Percentiles rank a stretch among this genome's conserved stretches.
These are phyloP conservation scores for Lethrus apterus DNA, from an alignment of 1,140 invertebrate species.

Conservation along the genomic window DNA sequence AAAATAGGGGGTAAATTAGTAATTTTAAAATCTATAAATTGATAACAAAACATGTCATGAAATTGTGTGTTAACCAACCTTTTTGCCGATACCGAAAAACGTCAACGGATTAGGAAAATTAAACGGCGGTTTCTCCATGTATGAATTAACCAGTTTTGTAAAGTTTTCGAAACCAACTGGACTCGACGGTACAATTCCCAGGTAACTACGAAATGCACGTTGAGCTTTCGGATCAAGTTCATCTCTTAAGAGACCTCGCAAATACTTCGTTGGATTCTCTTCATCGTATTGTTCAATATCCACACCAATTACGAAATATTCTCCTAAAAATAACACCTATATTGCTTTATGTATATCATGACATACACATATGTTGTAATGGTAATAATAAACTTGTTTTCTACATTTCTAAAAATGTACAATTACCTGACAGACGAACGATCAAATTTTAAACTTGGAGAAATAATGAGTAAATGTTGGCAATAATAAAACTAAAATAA, in stretches of 20 bases:
- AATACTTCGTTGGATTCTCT: constrained; percentile 64
- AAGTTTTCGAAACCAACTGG: constrained; percentile 68
- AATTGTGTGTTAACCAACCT: too few species aligned
- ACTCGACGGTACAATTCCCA: constrained; percentile 65
- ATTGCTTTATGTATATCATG: too few species aligned
- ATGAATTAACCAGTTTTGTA: constrained; percentile 65
- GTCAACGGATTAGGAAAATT: constrained; percentile 74
- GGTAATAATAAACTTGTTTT: too few species aligned
- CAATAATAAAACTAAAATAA: too few species aligned
- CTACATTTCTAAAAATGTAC: too few species aligned
- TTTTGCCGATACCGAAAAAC: constrained; percentile 60
- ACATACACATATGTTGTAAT: too few species aligned
- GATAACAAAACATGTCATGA: constrained; percentile 11
- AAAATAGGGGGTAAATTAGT: too few species aligned
- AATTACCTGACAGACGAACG: too few species aligned
- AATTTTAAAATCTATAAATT: not conserved
- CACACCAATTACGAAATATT: constrained; percentile 86
- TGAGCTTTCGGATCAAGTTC: constrained; percentile 46
- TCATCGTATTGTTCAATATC: constrained; percentile 81
- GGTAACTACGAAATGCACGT: constrained; percentile 62
- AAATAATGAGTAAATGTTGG: too few species aligned
- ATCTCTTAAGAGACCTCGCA: constrained; percentile 63
- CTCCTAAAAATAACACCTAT: constrained; percentile 54
- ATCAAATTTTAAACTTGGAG: too few species aligned
- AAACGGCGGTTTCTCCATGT: constrained; percentile 74